Conservation (phyloP, 1,140 invertebrate species). For the Saccostrea cuccullata region DNA sequence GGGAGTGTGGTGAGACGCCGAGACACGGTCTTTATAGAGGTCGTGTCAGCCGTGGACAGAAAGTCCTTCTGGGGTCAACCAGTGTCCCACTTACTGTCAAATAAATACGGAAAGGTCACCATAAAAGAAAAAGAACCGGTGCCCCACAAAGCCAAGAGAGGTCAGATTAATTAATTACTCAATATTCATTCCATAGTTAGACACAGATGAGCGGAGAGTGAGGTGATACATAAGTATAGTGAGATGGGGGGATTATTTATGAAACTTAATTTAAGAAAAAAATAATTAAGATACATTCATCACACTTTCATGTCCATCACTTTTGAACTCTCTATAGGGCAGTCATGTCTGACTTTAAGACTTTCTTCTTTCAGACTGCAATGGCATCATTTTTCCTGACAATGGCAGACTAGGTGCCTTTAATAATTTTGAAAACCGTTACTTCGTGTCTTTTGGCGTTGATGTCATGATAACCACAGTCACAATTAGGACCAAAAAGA, state of each 20-base stretch:
- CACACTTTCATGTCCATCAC: too few species aligned
- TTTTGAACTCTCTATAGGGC: too few species aligned
- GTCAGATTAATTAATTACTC: too few species aligned
- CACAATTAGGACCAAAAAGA: not conserved
- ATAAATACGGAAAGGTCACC: not conserved
- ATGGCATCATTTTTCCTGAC: not conserved
- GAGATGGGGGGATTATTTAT: too few species aligned
- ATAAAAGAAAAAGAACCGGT: not conserved
- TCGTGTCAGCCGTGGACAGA: not conserved
- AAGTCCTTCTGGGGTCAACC: conserved; percentile 26
- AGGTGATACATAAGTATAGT: too few species aligned
- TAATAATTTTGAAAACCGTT: not conserved
- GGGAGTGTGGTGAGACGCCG: not conserved
- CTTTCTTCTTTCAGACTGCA: not conserved
- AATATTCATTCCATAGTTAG: too few species aligned
- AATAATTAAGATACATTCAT: too few species aligned
- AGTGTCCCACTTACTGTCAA: not conserved
- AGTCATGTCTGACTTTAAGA: too few species aligned
- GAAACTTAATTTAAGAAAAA: too few species aligned
- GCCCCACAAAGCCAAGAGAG: not conserved
- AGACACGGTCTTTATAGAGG: conserved; percentile 4
- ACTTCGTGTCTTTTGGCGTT: not conserved
- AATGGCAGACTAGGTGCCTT: not conserved
- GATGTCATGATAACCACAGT: not conserved
- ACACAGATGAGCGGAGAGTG: too few species aligned